Conservation (phyloP, 2,888 invertebrate genomes). For the Bimastos eiseni region DNA sequence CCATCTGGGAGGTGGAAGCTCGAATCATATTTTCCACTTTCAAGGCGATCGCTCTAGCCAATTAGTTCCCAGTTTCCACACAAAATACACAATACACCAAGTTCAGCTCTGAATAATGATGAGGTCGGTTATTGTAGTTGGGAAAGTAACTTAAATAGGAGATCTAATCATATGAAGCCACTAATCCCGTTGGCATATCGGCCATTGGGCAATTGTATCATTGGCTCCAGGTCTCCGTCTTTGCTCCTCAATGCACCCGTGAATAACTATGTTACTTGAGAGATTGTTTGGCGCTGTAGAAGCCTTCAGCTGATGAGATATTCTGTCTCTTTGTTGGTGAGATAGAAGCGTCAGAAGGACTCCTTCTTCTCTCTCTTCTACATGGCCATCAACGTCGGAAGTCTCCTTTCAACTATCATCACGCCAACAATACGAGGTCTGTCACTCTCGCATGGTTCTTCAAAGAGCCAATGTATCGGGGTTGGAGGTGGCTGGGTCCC, state of each 20-base stretch:
- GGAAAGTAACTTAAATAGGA: no score
- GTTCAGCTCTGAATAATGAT: neutral
- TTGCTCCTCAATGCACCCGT: no score
- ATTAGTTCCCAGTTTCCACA: no score
- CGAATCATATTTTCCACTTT: no score
- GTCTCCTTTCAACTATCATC: constrained; percentile 38
- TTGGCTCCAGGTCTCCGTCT: no score
- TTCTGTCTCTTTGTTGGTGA: neutral
- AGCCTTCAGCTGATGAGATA: neutral
- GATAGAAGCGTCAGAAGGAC: constrained; percentile 67
- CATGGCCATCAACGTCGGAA: constrained; percentile 65
- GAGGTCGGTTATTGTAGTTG: neutral
- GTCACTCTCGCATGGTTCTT: neutral
- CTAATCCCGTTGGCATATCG: no score
- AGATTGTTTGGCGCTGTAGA: neutral
- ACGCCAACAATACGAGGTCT: constrained; percentile 64
- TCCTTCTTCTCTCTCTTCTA: constrained; percentile 90
- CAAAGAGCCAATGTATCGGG: neutral
- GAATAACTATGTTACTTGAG: neutral
- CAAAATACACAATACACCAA: neutral
- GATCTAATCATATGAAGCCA: no score
- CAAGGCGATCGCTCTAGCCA: no score
- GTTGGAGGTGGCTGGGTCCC: neutral
- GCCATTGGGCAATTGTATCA: no score
- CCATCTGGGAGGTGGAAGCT: no score